Evolutionary conservation across 2,797 vertebrate species (phyloP).

Genomic region (Sebastolobus altivelis): DNA sequence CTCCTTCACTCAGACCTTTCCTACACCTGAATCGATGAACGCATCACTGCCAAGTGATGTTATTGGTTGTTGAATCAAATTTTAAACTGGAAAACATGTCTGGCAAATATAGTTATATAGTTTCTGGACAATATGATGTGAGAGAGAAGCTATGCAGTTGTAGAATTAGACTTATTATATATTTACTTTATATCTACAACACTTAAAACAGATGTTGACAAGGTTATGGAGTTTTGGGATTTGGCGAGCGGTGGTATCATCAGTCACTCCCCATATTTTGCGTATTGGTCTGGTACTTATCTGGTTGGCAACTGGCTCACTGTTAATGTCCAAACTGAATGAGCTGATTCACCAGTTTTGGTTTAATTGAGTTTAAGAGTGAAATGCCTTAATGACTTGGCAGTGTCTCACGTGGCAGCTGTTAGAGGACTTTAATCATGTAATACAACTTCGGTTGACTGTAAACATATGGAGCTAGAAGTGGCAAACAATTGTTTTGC

Average conservation of each 20-base stretch:
- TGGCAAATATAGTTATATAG: not conserved
- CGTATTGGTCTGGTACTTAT: constrained; percentile 13
- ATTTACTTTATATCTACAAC: constrained; percentile 3
- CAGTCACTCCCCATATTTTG: not conserved
- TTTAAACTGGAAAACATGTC: constrained; percentile 1
- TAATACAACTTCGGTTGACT: constrained; percentile 40
- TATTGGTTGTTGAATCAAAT: not conserved
- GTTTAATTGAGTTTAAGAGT: constrained; percentile 57
- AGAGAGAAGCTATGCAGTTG: not conserved
- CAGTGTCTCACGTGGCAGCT: constrained; percentile 57
- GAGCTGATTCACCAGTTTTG: constrained; percentile 62
- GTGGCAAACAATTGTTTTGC: constrained; percentile 28
- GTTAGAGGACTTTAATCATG: constrained; percentile 47
- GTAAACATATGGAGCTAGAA: constrained; percentile 45
- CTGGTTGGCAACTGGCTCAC: constrained; percentile 14
- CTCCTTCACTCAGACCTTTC: constrained; percentile 15
- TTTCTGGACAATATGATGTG: not conserved
- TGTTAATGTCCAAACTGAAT: constrained; percentile 38
- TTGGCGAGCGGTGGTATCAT: not conserved
- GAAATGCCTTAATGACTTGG: constrained; percentile 68
- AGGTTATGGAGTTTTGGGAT: constrained; percentile 1
- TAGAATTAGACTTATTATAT: not conserved
- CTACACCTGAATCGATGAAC: constrained; percentile 10
- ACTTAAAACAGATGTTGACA: not conserved
- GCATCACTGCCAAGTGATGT: not conserved